Conservation (phyloP, 2,113 vertebrate genomes). For the Melanerpes aurifrons region DNA sequence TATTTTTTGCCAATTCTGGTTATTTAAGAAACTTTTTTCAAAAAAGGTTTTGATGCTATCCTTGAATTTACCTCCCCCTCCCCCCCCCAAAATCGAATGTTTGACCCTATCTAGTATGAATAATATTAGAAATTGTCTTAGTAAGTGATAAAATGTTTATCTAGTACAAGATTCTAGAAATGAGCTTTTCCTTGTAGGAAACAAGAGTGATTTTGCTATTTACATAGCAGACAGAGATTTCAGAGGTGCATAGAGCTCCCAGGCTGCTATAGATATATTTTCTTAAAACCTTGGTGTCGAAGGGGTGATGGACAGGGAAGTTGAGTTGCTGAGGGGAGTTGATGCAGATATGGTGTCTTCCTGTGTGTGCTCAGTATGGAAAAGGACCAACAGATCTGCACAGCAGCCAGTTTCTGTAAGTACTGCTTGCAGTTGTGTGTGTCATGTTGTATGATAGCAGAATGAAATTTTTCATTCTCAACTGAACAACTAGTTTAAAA, state of each 20-base stretch:
- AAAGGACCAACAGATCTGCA: fast-evolving
- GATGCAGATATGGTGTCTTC: background rate
- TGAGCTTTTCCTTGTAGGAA: background rate
- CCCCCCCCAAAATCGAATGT: background rate
- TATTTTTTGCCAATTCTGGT: background rate
- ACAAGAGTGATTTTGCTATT: background rate
- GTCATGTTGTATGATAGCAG: background rate
- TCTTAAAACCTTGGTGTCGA: background rate
- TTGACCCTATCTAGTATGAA: background rate
- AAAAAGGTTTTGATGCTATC: background rate
- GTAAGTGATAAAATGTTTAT: background rate
- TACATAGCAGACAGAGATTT: background rate
- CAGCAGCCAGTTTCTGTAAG: background rate
- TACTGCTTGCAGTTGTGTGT: background rate
- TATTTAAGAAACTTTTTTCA: background rate
- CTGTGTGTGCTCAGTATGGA: background rate
- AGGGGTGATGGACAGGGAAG: background rate
- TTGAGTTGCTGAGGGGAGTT: background rate
- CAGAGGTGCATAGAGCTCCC: background rate
- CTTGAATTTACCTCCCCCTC: background rate
- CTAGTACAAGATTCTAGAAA: background rate
- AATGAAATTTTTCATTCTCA: background rate
- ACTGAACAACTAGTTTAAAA: background rate
- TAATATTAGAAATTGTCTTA: background rate
- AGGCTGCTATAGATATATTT: background rate